A percentile compares a stretch with the other conserved stretches of the same genome.
Conservation (phyloP, 2,888 invertebrate species). For the Apodemia duryi region DNA sequence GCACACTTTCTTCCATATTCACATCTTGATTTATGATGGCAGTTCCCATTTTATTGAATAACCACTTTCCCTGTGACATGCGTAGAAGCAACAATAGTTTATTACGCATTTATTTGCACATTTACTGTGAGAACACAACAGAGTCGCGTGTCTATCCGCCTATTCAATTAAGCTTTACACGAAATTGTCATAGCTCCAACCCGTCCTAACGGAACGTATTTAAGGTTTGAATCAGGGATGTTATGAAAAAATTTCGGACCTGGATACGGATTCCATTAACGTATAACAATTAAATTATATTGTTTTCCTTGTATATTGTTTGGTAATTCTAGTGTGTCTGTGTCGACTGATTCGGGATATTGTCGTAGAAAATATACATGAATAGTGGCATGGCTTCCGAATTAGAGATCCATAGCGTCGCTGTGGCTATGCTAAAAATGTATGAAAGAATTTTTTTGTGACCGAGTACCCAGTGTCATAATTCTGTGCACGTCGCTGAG, state of each 20-base stretch:
- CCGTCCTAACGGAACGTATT: slow-evolving; percentile 60
- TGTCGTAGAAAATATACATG: too few relatives aligned
- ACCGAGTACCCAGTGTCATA: neutral
- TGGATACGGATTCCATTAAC: too few relatives aligned
- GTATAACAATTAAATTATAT: too few relatives aligned
- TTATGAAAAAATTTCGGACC: too few relatives aligned
- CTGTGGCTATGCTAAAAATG: slow-evolving; percentile 18
- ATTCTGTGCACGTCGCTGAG: too few relatives aligned
- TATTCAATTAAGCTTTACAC: slow-evolving; percentile 69
- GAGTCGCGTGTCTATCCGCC: slow-evolving; percentile 65
- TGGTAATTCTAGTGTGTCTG: too few relatives aligned
- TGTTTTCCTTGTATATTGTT: too few relatives aligned
- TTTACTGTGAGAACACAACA: slow-evolving; percentile 42
- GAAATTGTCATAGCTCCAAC: slow-evolving; percentile 71
- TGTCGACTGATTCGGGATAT: too few relatives aligned
- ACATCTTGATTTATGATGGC: slow-evolving; percentile 38
- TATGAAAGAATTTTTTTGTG: slow-evolving; percentile 20
- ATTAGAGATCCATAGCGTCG: too few relatives aligned
- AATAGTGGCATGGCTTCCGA: too few relatives aligned
- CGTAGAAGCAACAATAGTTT: slow-evolving; percentile 53
- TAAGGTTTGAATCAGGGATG: slow-evolving; percentile 41
- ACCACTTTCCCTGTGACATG: slow-evolving; percentile 42
- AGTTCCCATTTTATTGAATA: slow-evolving; percentile 44
- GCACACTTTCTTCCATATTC: neutral
- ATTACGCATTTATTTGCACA: slow-evolving; percentile 64